These are phyloP conservation scores for Drosophila setosimentum DNA, from an alignment of 2,888 invertebrate genomes.

Conservation along the genomic window DNA sequence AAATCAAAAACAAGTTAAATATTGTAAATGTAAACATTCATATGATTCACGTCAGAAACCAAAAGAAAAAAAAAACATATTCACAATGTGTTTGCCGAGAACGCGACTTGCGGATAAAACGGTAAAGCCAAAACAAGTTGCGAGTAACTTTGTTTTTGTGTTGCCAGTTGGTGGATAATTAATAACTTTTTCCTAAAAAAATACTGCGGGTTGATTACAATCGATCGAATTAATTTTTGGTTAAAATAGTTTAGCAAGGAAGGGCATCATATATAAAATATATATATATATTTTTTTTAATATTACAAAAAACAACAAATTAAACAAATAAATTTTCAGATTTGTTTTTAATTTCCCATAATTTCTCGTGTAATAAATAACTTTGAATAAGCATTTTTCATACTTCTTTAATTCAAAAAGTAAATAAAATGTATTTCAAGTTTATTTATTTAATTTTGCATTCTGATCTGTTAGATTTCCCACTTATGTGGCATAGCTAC, in stretches of 20 bases:
- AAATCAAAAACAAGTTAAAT: slow-evolving; percentile 35
- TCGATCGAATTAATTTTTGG: slow-evolving; percentile 5
- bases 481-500: background rate
- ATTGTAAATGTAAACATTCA: slow-evolving; percentile 54
- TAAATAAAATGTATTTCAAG: fast-evolving
- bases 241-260: background rate
- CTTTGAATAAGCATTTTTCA: background rate
- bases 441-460: background rate
- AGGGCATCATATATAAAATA: background rate
- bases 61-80: slow-evolving; percentile 5
- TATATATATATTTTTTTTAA: too few relatives aligned
- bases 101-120: slow-evolving; percentile 21
- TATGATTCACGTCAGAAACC: slow-evolving; percentile 44
- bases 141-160: slow-evolving; percentile 1
- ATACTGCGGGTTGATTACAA: background rate
- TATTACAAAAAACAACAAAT: too few relatives aligned
- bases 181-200: background rate
- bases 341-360: background rate
- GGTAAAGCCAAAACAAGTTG: slow-evolving; percentile 17
- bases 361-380: background rate
- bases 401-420: background rate
- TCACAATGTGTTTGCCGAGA: slow-evolving; percentile 36
- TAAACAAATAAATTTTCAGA: background rate
- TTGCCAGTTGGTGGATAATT: slow-evolving; percentile 3
- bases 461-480: background rate